A percentile compares a stretch with the other conserved stretches of the same genome.
These are phyloP conservation scores for Napeogenes sylphis DNA, from an alignment of 2,888 invertebrate genomes.

Conservation along the genomic window DNA sequence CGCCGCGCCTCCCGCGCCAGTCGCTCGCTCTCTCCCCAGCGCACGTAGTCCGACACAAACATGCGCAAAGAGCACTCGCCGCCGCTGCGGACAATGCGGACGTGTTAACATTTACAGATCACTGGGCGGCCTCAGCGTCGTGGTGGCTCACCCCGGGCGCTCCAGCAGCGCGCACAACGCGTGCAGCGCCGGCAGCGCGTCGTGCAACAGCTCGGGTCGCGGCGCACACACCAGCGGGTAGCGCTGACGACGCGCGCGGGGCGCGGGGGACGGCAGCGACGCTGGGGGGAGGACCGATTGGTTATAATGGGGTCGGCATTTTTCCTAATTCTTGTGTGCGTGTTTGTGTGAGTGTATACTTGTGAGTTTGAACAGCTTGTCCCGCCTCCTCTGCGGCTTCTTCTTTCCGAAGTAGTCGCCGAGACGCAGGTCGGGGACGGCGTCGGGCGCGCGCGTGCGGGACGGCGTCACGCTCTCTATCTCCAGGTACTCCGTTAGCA, in stretches of 20 bases:
- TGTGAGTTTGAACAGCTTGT: constrained; percentile 55
- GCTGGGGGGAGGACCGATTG: background rate
- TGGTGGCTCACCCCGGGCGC: constrained; percentile 65
- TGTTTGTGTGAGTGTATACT: constrained; percentile 36
- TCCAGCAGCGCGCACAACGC: constrained; percentile 92
- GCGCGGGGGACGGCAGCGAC: constrained; percentile 25
- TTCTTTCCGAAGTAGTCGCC: constrained; percentile 64
- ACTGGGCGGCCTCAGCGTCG: too few species aligned
- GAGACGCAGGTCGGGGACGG: constrained; percentile 41
- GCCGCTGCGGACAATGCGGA: constrained; percentile 35
- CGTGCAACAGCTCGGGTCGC: constrained; percentile 82
- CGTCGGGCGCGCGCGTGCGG: constrained; percentile 53
- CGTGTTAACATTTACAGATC: too few species aligned
- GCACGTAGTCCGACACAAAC: constrained; percentile 91
- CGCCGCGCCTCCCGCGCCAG: constrained; percentile 47
- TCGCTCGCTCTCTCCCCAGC: constrained; percentile 89
- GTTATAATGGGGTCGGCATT: too few species aligned
- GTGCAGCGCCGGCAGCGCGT: constrained; percentile 89
- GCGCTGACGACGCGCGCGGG: constrained; percentile 32
- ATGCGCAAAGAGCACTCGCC: constrained; percentile 85
- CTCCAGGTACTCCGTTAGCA: constrained; percentile 91
- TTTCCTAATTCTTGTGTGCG: too few species aligned
- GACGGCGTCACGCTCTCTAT: constrained; percentile 87
- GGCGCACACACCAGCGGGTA: constrained; percentile 83
- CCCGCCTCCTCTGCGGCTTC: constrained; percentile 49